Conservation (phyloP, 2,113 vertebrate genomes). For the Platichthys stellatus region DNA sequence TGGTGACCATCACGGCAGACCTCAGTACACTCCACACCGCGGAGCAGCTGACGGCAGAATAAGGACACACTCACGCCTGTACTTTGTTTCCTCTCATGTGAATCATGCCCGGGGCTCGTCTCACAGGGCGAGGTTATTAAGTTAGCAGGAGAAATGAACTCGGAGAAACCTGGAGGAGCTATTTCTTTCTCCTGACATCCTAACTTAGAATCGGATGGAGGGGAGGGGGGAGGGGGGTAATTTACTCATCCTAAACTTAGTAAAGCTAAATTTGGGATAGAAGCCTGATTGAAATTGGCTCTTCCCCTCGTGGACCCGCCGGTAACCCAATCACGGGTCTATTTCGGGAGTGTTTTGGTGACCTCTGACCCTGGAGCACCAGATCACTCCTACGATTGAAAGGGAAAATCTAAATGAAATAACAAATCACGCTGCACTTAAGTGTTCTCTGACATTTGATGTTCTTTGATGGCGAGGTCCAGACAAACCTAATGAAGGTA, state of each 20-base stretch:
- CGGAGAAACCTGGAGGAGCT: conserved; percentile 13
- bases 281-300: background rate
- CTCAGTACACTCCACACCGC: conserved; percentile 34
- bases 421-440: conserved; percentile 1
- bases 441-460: background rate
- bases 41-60: conserved; percentile 37
- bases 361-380: background rate
- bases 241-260: conserved; percentile 36
- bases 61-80: conserved; percentile 33
- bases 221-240: background rate
- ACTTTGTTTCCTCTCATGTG: conserved; percentile 53
- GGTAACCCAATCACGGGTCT: conserved; percentile 17
- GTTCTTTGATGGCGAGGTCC: background rate
- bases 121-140: conserved; percentile 47
- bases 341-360: conserved; percentile 5
- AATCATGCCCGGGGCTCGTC: conserved; percentile 18
- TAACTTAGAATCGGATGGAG: background rate
- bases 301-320: background rate
- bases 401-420: background rate
- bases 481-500: background rate
- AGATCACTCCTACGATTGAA: background rate
- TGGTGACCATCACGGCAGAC: conserved; percentile 47
- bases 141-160: conserved; percentile 34
- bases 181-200: conserved; percentile 38
- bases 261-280: conserved; percentile 3